A percentile compares a stretch with the other conserved stretches of the same genome.
These are phyloP conservation scores for Actinemys pallida DNA, from an alignment of 2,113 vertebrate genomes.

Conservation along the genomic window DNA sequence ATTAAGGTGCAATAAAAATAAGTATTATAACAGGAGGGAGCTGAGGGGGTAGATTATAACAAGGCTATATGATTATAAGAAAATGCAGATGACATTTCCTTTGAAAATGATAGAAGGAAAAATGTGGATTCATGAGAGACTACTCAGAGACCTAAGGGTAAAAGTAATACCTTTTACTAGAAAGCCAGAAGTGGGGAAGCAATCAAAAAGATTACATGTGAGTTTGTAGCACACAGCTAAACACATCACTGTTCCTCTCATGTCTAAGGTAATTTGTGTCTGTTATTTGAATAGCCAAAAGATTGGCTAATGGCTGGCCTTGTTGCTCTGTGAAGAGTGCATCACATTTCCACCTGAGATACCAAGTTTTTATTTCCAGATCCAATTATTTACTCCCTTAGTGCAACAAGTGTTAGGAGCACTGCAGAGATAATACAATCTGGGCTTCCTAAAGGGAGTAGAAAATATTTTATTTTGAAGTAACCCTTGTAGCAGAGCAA, in stretches of 20 bases:
- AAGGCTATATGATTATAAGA: too few species aligned
- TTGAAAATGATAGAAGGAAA: neutral
- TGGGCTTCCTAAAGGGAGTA: neutral
- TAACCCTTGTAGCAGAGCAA: neutral
- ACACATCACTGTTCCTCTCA: neutral
- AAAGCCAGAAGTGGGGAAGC: neutral
- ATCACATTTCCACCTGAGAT: neutral
- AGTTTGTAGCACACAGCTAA: neutral
- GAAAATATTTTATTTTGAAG: neutral
- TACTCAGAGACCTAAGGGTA: neutral
- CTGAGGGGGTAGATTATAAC: too few species aligned
- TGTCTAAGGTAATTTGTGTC: neutral
- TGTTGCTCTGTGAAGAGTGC: neutral
- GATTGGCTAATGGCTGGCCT: neutral
- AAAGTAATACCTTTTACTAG: neutral
- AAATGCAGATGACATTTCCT: too few species aligned
- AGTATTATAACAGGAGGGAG: neutral
- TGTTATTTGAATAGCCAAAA: neutral
- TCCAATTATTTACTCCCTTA: neutral
- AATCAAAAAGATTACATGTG: neutral
- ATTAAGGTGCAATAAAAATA: neutral
- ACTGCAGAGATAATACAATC: neutral
- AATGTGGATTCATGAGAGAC: neutral
- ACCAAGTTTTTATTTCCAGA: neutral
- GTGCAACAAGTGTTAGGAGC: rapidly evolving